Base-by-base conservation (phyloP, 2,888 invertebrate species). In the Rugalucina vietnamica region DNA sequence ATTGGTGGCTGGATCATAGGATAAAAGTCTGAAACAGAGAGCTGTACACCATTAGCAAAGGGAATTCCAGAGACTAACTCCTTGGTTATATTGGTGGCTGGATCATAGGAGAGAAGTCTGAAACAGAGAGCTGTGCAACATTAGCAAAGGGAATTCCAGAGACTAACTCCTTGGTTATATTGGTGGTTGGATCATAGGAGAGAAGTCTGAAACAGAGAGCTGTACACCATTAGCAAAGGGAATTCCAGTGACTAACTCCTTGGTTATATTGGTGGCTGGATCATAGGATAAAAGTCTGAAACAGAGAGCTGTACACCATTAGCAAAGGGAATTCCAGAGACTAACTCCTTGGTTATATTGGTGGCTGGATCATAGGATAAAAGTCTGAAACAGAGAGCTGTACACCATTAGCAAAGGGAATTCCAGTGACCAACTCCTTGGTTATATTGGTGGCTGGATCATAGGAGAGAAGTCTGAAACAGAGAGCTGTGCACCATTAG, bases 351-450 rank as follows among this genome's bases (percentile, higher is more conserved):
- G 88, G 96, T 96, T 29, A 82, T 86, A 92, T 97, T 97, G 84
- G 97, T 97, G 74, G 96, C 96, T 0, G 97, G 96, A 94, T 98
- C 96, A 94, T 97, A 98, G 93, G 97, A 96, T 80, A 99, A 96
- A 70, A 99, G 95, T 94, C 98, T 98, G 94, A 91, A 94, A 91
- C n/a, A 18, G 98, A 97, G 0, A 99, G 92, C 75, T 96, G 96
- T 36, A 99, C 95, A 24, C 99, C 99, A 95, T 99, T 99, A 0
- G 99, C 96, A 95, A 99, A 98, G 94, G 96, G 96, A 0, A 99
- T 92, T 71, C 97, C 96, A 85, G 97, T 96, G 0, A 98, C 93
- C 37, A 99, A 95, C 1, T 98, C 97, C 92, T 97, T 97, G 88
- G 96, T 96, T 29, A 82, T 86, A 92, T 97, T 97, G 84, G 97